Evolutionary conservation across 2,113 vertebrate species (phyloP).

Genomic region (Pelusios castaneus): DNA sequence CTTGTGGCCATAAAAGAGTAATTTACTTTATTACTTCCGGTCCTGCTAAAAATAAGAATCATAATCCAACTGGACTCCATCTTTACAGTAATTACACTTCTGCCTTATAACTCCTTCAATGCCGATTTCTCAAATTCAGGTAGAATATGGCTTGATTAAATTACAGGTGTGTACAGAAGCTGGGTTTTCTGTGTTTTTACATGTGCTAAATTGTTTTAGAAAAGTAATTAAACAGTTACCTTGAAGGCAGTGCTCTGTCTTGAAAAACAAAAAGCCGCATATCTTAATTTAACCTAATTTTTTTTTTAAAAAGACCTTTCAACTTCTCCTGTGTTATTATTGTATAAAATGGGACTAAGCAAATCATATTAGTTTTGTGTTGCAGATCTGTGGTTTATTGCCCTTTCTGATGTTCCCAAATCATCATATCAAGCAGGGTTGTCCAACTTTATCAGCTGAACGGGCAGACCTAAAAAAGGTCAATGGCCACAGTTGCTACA

Average conservation of each 20-base stretch:
- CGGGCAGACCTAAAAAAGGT: background rate
- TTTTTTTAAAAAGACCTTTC: constrained; percentile 43
- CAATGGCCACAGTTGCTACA: background rate
- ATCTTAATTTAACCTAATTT: constrained; percentile 55
- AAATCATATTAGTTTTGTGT: background rate
- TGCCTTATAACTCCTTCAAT: constrained; percentile 43
- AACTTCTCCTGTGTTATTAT: background rate
- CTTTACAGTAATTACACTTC: constrained; percentile 37
- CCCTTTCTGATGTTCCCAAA: constrained; percentile 31
- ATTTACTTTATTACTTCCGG: constrained; percentile 60
- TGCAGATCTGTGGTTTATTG: constrained; percentile 26
- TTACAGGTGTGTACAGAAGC: background rate
- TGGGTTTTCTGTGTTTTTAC: background rate
- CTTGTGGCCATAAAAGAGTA: constrained; percentile 24
- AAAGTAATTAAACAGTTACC: constrained; percentile 64
- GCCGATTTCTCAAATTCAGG: constrained; percentile 28
- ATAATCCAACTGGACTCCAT: constrained; percentile 9
- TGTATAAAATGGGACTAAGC: background rate
- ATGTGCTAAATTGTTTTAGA: constrained; percentile 19
- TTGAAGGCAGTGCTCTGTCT: constrained; percentile 48
- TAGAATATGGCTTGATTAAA: background rate
- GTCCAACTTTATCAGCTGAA: background rate
- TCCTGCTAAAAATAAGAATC: constrained; percentile 46
- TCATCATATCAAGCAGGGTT: constrained; percentile 16
- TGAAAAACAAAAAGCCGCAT: constrained; percentile 3